Base-by-base conservation (phyloP, 2,797 vertebrate species). In the Ispidina lecontei region DNA sequence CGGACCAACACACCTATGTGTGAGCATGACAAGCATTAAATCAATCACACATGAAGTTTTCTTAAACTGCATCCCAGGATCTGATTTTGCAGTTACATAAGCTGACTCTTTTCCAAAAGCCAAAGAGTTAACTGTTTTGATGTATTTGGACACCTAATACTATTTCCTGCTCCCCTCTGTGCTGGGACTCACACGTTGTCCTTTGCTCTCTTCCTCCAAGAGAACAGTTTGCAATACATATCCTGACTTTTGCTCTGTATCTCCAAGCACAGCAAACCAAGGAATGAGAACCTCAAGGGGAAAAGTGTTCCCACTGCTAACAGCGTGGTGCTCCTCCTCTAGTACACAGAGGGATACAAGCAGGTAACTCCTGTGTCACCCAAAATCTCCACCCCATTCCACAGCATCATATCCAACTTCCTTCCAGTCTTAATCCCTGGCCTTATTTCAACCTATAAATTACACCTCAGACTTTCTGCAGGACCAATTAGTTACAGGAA, bases 141-240 rank as follows among this genome's bases (percentile, higher is more conserved):
- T 88, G 17, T 81, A 31, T 79, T 86, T 84, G 88, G 87, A 95
- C 90, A 95, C 94, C 77, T 91, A 94, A 93, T 41, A 41, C 56
- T 26, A 31, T 8, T 93, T 95, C 91, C 91, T 93, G 88, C 33
- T 70, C 64, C 87, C 80, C 14, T 4, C 91, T 72, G 76, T 84
- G 80, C 91, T 90, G 90, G 68, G 83, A 88, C 37, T 88, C 37
- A 5, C 19, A 63, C 39, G n/a, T 5, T 83, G 75, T 72, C 80
- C 47, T 89, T 73, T 49, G 33, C 59, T 64, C 83, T 84, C 74
- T 77, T 67, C 49, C 54, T 93, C 44, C 49, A 56, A 3, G 9
- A 79, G 31, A 65, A 78, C 52, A 86, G n/a, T 26, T 63, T 81
- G 88, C 52, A 73, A 70, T 49, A n/a, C 63, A 78, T 4, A 78